A percentile compares a stretch with the other conserved stretches of the same genome.
Conservation (phyloP, 1,140 invertebrate species). For the Danaus melanippus region DNA sequence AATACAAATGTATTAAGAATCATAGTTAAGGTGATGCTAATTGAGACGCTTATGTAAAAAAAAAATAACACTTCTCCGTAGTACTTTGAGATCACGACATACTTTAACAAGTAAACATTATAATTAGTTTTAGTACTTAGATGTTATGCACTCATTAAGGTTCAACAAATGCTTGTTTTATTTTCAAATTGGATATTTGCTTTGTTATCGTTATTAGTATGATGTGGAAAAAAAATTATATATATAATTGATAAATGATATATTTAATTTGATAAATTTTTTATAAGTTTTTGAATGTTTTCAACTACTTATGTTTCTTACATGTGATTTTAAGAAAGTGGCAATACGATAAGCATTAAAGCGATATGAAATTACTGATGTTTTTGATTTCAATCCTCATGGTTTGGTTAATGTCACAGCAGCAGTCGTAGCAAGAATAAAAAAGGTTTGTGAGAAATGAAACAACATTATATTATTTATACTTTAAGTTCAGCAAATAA, state of each 20-base stretch:
- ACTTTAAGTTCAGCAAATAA: conserved; percentile 13
- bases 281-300: conserved; percentile 51
- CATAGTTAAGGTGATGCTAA: no score
- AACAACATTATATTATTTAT: conserved; percentile 4
- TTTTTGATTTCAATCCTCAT: conserved; percentile 1
- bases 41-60: no score
- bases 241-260: conserved; percentile 17
- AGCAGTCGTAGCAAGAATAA: no score
- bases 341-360: conserved; percentile 51
- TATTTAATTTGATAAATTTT: conserved; percentile 56
- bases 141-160: conserved; percentile 11
- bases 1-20: no score
- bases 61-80: no score
- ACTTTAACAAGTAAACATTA: no score
- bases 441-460: conserved; percentile 1
- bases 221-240: conserved; percentile 8
- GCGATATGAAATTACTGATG: conserved; percentile 32
- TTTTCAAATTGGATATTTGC: conserved; percentile 37
- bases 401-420: neutral
- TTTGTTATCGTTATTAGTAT: conserved; percentile 60
- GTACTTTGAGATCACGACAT: no score
- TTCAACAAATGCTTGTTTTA: conserved; percentile 19
- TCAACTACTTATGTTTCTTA: conserved; percentile 57
- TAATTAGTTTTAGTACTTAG: neutral
- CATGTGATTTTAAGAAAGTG: conserved; percentile 61